Percentiles rank a stretch among this genome's conserved stretches.
These are phyloP conservation scores for Melanostoma mellinum DNA, from an alignment of 2,888 invertebrate genomes.

Conservation along the genomic window DNA sequence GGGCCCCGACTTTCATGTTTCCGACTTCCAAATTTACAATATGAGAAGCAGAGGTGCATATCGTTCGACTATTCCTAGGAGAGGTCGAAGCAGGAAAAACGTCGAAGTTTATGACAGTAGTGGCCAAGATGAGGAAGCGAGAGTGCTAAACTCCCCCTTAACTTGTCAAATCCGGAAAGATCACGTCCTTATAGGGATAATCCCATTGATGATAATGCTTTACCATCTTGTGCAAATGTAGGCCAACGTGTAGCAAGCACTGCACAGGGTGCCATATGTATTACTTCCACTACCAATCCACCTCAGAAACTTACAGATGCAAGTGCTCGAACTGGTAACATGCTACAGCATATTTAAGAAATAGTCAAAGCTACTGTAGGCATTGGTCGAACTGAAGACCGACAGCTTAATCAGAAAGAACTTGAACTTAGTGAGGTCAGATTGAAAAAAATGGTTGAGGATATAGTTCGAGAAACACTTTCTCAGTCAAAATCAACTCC, in stretches of 20 bases:
- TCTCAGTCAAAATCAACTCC: neutral
- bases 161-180: neutral
- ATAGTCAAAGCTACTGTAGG: slow-evolving; percentile 13
- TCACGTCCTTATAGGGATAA: neutral
- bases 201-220: neutral
- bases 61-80: neutral
- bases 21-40: no score
- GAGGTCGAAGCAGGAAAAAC: neutral
- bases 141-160: neutral
- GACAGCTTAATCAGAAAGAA: slow-evolving; percentile 5
- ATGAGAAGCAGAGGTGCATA: neutral
- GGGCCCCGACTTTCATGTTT: no score
- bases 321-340: neutral
- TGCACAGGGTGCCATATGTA: neutral
- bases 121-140: neutral
- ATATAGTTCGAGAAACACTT: neutral
- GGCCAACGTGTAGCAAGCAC: neutral
- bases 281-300: neutral
- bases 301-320: neutral
- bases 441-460: slow-evolving; percentile 13
- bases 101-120: neutral
- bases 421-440: neutral
- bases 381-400: neutral
- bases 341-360: slow-evolving; percentile 18
- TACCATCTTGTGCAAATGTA: neutral